Base-by-base conservation (phyloP, 37 sponge, comb jelly and placozoan genomes). In the Geodia barretti region DNA sequence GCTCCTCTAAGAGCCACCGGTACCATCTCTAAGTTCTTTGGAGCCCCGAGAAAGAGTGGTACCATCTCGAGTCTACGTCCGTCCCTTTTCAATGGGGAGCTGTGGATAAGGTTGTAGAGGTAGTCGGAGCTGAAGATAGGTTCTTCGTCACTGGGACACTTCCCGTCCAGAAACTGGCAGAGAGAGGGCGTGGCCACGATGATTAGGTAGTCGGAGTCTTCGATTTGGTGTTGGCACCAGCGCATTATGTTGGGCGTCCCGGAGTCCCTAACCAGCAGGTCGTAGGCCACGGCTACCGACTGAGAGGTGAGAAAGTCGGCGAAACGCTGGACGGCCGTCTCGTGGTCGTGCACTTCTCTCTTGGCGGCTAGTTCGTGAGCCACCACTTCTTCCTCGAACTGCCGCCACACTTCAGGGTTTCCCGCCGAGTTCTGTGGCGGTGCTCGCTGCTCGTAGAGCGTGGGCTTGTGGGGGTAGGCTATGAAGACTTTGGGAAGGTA, bases 111-210 rank as follows among this genome's bases (percentile, higher is more conserved):
- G 29, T 75, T 81, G 68, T 75, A 60, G 34, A 81, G 72, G 61
- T 39, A 75, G 30, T 84, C 76, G 4, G 67, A 65, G 24, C 2
- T 36, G 42, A 84, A 84, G 35, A 84, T 21, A 23, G 62, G 38
- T 64, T 81, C 82, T 8, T 80, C 2, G 32, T 81, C 76, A 1
- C 24, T 19, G 21, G 72, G 74, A 1, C 70, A 70, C 24, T 74
- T 62, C 59, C 80, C 39, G n/a, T 73, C 39, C 36, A 91, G 84
- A 60, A 86, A 87, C 61, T 86, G 34, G 19, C 67, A 26, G 72
- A 91, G 68, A 61, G 87, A 87, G 11, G 70, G 38, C n/a, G 83
- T 83, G 35, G 87, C 58, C 60, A 91, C 68, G 29, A 87, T 59
- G 64, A 91, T 41, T 35, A 91, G 62, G 68, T 79, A 77, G 30